Conservation (phyloP, 2,888 invertebrate genomes). For the Elmis aenea region DNA sequence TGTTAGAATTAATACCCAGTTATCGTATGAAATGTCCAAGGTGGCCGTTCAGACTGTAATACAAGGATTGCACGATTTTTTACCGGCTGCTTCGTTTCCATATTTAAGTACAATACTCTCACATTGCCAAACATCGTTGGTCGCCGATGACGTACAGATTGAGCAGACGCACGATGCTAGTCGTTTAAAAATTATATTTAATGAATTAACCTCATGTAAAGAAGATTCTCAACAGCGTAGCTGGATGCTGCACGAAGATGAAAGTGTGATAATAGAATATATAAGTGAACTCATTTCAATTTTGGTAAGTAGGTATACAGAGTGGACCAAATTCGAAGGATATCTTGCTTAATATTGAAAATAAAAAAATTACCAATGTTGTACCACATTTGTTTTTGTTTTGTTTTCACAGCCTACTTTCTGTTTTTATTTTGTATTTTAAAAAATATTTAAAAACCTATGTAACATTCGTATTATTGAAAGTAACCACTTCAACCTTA, state of each 20-base stretch:
- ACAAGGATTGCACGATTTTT: constrained; percentile 51
- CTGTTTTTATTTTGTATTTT: no score
- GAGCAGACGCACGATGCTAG: constrained; percentile 82
- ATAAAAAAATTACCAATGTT: no score
- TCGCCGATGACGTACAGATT: constrained; percentile 59
- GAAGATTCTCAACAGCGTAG: constrained; percentile 94
- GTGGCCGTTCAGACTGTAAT: constrained; percentile 76
- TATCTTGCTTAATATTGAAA: no score
- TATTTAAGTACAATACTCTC: constrained; percentile 54
- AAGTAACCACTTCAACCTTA: no score
- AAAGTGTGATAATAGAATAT: constrained; percentile 80
- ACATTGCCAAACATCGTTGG: constrained; percentile 56
- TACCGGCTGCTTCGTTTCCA: constrained; percentile 56
- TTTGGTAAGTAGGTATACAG: constrained; percentile 63
- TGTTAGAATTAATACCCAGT: constrained; percentile 75
- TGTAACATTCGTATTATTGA: no score
- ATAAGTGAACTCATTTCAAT: constrained; percentile 77
- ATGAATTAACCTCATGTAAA: constrained; percentile 80
- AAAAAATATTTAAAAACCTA: no score
- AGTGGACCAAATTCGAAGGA: no score
- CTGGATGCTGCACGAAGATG: constrained; percentile 94
- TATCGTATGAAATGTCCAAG: constrained; percentile 82
- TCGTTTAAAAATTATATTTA: constrained; percentile 75
- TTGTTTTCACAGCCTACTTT: not conserved
- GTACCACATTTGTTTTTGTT: not conserved